Evolutionary conservation across 1,140 invertebrate species (phyloP), one percentile per base, ranked within the genome.

Genomic region (Bombyx mandarina): DNA sequence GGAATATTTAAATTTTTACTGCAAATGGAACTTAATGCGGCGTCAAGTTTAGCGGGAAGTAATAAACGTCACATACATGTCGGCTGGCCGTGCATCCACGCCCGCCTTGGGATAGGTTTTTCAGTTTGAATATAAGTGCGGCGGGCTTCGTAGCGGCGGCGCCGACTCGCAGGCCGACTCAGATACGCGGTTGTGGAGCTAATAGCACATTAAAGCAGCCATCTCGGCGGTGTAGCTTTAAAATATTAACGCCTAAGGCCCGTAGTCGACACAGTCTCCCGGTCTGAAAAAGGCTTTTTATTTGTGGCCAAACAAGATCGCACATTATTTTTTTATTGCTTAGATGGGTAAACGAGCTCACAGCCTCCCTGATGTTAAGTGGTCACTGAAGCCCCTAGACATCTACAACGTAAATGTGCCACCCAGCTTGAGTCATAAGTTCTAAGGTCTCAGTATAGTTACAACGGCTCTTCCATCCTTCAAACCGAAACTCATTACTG

Each of bases 121-220:
- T 54, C 44, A 48, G 43, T 45, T 26, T 44, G 43, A 18, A 58
- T 56, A 57, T 62, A 55, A 52, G 43, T 43, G 8, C n/a, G 42
- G 8, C 51, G 42, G 45, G 45, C 42, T 35, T 43, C 18, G 60
- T 54, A n/a, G 54, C 52, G 50, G 56, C 56, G 46, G 56, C 46
- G 58, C 54, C 58, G 57, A 45, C 9, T 43, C 56, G 47, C 56
- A 35, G 52, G 60, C 50, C 54, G 60, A 67, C 60, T 66, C 65
- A 67, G 65, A 66, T 65, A 67, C 67, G 64, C 65, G 71, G 64
- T 63, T 66, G 62, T 56, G 58, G 52, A 58, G 69, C 68, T 78
- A 73, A 78, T 76, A 71, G 71, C 76, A 69, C 73, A 78, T 78
- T 75, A 78, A 68, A 69, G 65, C 58, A 63, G 61, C 69, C 71